phyloP scores from a whole-genome alignment of 2,888 invertebrate genomes.

The Phalangium opilio region DNA sequence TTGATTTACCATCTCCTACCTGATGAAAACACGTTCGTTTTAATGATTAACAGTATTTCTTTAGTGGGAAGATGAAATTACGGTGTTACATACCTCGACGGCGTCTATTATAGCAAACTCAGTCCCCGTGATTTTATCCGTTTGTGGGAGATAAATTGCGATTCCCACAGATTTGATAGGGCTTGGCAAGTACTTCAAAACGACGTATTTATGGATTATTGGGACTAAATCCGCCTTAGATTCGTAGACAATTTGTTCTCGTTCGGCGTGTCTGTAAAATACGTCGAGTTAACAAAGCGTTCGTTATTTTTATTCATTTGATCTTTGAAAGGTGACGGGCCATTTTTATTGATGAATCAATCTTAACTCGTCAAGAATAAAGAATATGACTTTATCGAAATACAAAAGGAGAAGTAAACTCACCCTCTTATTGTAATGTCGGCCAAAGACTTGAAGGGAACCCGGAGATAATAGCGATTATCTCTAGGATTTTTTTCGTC shows the following conservation, averaged over 20 bases:
- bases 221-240: too few relatives aligned
- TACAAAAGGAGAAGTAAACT: neutral
- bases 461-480: neutral
- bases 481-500: neutral
- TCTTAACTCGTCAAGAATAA: too few relatives aligned
- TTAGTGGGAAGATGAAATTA: neutral
- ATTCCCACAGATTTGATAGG: neutral
- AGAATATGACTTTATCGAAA: too few relatives aligned
- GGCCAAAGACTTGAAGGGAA: neutral
- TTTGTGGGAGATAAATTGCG: neutral
- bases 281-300: too few relatives aligned
- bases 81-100: neutral
- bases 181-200: constrained; percentile 1
- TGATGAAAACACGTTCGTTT: constrained; percentile 1
- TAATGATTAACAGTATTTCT: neutral
- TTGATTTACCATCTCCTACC: neutral
- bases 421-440: neutral
- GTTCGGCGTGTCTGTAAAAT: too few relatives aligned
- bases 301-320: too few relatives aligned
- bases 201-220: too few relatives aligned
- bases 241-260: too few relatives aligned
- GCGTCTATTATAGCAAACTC: neutral
- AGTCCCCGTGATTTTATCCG: neutral
- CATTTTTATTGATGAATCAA: too few relatives aligned
- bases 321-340: too few relatives aligned